Percentiles rank a stretch among this genome's conserved stretches.
phyloP scores from a whole-genome alignment of 92 coral and sea anemone species.

The Plumapathes pennacea region DNA sequence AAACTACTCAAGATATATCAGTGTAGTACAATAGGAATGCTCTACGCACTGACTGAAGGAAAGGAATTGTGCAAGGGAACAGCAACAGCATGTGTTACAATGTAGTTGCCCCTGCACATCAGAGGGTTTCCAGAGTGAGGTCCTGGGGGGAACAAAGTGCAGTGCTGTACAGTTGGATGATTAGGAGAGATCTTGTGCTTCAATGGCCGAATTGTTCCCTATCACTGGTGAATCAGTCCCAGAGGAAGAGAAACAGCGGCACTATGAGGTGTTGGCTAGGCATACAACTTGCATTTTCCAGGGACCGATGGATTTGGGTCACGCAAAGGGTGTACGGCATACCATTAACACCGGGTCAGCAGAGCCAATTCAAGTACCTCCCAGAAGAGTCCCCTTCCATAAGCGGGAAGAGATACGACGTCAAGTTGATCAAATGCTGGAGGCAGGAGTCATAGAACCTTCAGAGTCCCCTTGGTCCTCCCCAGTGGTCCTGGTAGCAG shows the following conservation, averaged over 20 bases:
- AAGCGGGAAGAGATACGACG: conserved; percentile 34
- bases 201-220: conserved; percentile 17
- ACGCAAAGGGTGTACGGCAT: conserved; percentile 17
- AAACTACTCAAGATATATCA: conserved; percentile 23
- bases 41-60: no score
- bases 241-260: conserved; percentile 4
- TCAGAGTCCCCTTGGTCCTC: conserved; percentile 46
- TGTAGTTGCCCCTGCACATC: no score
- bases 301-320: conserved; percentile 20
- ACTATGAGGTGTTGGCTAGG: neutral
- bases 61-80: neutral
- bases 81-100: neutral
- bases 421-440: conserved; percentile 35
- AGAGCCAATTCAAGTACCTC: conserved; percentile 24
- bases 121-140: neutral
- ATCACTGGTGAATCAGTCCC: conserved; percentile 12
- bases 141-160: neutral
- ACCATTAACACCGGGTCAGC: conserved; percentile 25
- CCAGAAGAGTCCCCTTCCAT: conserved; percentile 25
- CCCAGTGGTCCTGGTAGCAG: conserved; percentile 27
- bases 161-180: neutral
- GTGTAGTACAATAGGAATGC: conserved; percentile 27
- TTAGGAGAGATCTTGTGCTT: neutral
- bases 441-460: conserved; percentile 30
- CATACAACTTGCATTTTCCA: conserved; percentile 9